Evolutionary conservation across 2,113 vertebrate species (phyloP).

Genomic region (Bubo scandiacus): DNA sequence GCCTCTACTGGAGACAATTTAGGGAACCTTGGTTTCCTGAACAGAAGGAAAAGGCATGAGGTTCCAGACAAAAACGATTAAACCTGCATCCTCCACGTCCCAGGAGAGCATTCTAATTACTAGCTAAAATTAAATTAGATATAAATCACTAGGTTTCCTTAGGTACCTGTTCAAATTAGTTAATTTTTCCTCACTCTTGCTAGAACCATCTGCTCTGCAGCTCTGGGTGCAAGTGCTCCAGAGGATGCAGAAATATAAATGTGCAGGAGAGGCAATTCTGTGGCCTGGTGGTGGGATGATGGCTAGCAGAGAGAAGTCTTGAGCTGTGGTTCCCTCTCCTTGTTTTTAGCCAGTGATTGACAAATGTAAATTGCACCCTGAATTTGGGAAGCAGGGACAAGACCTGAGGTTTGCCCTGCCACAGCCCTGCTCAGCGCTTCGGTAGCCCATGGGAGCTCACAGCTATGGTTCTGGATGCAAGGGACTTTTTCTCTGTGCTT

Average conservation of each 20-base stretch:
- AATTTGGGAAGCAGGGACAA: neutral
- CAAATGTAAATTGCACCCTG: neutral
- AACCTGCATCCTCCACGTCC: neutral
- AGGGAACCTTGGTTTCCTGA: neutral
- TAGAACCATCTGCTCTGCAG: neutral
- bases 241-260: neutral
- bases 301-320: neutral
- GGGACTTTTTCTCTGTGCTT: neutral
- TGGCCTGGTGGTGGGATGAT: neutral
- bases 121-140: neutral
- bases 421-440: neutral
- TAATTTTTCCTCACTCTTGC: neutral
- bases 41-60: neutral
- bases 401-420: neutral
- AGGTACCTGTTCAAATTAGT: neutral
- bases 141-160: neutral
- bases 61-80: neutral
- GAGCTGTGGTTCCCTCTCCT: neutral
- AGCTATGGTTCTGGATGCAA: fast-evolving
- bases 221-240: neutral
- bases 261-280: neutral
- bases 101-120: neutral
- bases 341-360: neutral
- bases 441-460: fast-evolving
- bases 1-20: neutral